A percentile compares a stretch with the other conserved stretches of the same genome.
Conservation (phyloP, 2,888 invertebrate genomes). For the Dromius quadrimaculatus region DNA sequence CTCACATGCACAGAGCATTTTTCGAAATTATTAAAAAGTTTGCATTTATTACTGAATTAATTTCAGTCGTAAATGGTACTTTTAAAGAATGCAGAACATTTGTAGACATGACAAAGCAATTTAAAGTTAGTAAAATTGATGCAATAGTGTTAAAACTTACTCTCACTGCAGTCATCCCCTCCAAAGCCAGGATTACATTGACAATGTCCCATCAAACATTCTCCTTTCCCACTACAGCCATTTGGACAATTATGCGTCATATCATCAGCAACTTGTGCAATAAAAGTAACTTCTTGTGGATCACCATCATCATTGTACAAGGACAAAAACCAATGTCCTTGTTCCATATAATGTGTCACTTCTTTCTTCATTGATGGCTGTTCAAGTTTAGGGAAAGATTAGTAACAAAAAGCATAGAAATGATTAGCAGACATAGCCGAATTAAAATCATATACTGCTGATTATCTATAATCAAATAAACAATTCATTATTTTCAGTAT, state of each 20-base stretch:
- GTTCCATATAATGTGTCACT: constrained; percentile 94
- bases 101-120: neutral
- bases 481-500: no score
- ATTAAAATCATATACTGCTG: constrained; percentile 52
- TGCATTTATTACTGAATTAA: neutral
- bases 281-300: constrained; percentile 87
- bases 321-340: constrained; percentile 96
- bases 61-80: neutral
- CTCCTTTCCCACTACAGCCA: constrained; percentile 96
- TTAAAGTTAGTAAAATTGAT: neutral
- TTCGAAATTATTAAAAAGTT: constrained; percentile 2
- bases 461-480: constrained; percentile 36
- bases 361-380: constrained; percentile 90
- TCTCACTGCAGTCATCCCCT: constrained; percentile 96
- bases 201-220: constrained; percentile 94
- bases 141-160: constrained; percentile 71
- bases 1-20: constrained; percentile 19
- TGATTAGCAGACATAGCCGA: constrained; percentile 30
- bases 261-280: constrained; percentile 87
- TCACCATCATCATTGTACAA: constrained; percentile 96
- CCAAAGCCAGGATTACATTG: constrained; percentile 97
- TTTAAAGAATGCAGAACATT: neutral
- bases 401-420: constrained; percentile 38
- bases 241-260: constrained; percentile 97
- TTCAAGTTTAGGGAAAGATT: constrained; percentile 27